Conservation (phyloP, 1,140 invertebrate genomes). For the Tetragonula clypearis region DNA sequence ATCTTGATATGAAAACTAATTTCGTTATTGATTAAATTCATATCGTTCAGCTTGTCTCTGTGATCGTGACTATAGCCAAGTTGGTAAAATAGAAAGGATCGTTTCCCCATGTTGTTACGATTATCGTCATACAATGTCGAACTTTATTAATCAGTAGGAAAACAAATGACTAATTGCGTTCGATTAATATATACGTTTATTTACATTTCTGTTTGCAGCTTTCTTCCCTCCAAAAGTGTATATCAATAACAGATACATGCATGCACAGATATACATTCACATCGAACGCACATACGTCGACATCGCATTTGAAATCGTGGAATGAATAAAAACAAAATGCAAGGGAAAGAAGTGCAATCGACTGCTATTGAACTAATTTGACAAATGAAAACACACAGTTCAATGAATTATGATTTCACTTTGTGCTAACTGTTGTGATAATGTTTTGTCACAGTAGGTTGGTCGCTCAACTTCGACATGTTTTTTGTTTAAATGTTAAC, state of each 20-base stretch:
- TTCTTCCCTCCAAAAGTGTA: slow-evolving; percentile 42
- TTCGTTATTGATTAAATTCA: slow-evolving; percentile 55
- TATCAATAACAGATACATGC: not conserved
- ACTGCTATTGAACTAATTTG: not conserved
- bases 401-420: slow-evolving; percentile 18
- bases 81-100: not conserved
- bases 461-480: not conserved
- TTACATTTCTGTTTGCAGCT: slow-evolving; percentile 18
- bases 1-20: slow-evolving; percentile 45
- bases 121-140: not conserved
- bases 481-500: slow-evolving; percentile 11
- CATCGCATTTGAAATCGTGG: not conserved
- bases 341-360: not conserved
- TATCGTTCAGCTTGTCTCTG: slow-evolving; percentile 17
- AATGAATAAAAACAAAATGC: not conserved
- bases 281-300: too few relatives aligned
- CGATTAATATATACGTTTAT: slow-evolving; percentile 17
- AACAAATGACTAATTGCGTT: not conserved
- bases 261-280: too few relatives aligned
- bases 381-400: slow-evolving; percentile 30
- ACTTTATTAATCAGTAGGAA: not conserved
- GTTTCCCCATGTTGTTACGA: not conserved
- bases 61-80: not conserved
- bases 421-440: slow-evolving; percentile 21
- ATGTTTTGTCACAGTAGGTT: not conserved